These are phyloP conservation scores for Equus quagga DNA, from an alignment of 2,113 vertebrate genomes.

Conservation along the genomic window DNA sequence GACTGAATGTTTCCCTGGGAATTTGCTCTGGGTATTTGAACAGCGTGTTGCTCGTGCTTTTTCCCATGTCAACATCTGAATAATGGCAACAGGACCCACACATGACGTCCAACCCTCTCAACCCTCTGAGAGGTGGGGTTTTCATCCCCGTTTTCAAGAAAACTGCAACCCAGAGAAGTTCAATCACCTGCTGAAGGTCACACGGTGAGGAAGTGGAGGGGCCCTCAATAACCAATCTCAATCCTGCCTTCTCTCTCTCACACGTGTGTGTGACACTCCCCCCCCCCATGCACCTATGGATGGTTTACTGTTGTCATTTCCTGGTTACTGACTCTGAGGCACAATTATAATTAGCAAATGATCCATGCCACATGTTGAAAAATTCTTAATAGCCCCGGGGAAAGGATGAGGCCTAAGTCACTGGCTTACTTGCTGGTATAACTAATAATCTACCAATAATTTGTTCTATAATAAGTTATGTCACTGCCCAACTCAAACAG, in stretches of 20 bases:
- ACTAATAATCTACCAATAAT: constrained; percentile 32
- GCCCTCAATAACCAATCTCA: background rate
- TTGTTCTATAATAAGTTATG: background rate
- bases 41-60: background rate
- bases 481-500: constrained; percentile 19
- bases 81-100: background rate
- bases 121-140: background rate
- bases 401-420: constrained; percentile 32
- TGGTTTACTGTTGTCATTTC: constrained; percentile 53
- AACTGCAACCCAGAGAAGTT: background rate
- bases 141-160: background rate
- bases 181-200: constrained; percentile 26
- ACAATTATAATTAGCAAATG: constrained; percentile 68
- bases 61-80: background rate
- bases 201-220: background rate
- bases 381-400: constrained; percentile 17
- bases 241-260: background rate
- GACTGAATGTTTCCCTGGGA: background rate
- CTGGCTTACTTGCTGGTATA: background rate
- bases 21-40: background rate
- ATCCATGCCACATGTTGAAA: constrained; percentile 28
- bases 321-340: constrained; percentile 68
- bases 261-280: background rate
- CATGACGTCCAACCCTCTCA: background rate
- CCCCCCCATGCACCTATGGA: background rate